phyloP scores from a whole-genome alignment of 2,113 vertebrate genomes.

The Phalacrocorax carbo region DNA sequence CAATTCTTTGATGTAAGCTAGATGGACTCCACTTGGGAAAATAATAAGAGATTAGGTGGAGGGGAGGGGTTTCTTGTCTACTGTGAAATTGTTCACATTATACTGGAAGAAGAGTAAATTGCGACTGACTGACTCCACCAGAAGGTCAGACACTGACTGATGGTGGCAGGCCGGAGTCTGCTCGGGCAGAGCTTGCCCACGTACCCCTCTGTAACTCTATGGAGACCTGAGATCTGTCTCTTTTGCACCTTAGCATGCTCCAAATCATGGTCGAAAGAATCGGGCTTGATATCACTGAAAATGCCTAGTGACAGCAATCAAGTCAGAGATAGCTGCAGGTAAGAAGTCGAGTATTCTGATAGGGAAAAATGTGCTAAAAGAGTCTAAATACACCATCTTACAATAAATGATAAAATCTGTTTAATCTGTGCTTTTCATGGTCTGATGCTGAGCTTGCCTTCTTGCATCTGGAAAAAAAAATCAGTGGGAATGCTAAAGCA shows the following conservation, averaged over 20 bases:
- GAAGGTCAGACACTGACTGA: slow-evolving; percentile 8
- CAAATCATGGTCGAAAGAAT: background rate
- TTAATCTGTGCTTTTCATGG: background rate
- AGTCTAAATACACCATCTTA: background rate
- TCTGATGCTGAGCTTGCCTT: background rate
- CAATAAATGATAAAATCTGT: background rate
- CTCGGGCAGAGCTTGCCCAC: background rate
- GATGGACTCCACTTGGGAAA: slow-evolving; percentile 46
- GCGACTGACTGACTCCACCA: slow-evolving; percentile 53
- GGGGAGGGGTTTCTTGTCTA: background rate
- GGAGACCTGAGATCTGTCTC: background rate
- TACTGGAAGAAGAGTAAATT: slow-evolving; percentile 43
- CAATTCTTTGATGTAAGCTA: slow-evolving; percentile 55
- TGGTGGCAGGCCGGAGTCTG: background rate
- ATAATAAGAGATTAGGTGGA: slow-evolving; percentile 17
- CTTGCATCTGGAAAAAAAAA: background rate
- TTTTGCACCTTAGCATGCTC: background rate
- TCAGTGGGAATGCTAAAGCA: background rate
- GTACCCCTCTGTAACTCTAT: accelerated
- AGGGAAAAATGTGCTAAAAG: background rate
- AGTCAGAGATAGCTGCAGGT: background rate
- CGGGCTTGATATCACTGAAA: background rate
- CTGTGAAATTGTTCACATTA: slow-evolving; percentile 42
- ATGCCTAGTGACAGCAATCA: background rate
- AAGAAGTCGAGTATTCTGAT: background rate